Percentiles rank a stretch among this genome's conserved stretches.
These are phyloP conservation scores for Benitochromis conjunctus DNA, from an alignment of 2,113 vertebrate species.

Conservation along the genomic window DNA sequence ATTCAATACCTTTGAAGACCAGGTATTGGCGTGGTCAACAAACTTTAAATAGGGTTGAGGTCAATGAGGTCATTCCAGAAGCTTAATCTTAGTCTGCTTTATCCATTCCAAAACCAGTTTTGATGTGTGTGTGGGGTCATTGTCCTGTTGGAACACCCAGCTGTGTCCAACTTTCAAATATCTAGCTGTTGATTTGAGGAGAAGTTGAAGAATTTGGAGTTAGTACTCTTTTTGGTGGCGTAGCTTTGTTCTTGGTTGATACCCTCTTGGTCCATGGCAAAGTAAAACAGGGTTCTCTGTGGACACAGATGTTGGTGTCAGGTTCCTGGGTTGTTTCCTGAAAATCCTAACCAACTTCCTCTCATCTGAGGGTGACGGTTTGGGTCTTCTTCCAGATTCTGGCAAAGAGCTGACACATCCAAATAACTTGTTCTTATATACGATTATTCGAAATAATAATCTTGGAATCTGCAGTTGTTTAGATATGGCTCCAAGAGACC, in stretches of 20 bases:
- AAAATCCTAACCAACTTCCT: background rate
- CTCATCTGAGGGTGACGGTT: background rate
- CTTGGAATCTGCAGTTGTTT: background rate
- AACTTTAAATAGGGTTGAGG: background rate
- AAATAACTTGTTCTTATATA: background rate
- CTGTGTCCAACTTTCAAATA: background rate
- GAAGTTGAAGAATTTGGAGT: background rate
- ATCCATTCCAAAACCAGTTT: background rate
- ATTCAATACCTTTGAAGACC: background rate
- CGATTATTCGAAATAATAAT: background rate
- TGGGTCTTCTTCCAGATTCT: background rate
- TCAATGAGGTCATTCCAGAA: background rate
- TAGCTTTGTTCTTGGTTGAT: background rate
- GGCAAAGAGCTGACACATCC: background rate
- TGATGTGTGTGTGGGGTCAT: background rate
- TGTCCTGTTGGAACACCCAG: background rate
- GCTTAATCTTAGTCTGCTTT: background rate
- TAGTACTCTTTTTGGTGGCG: background rate
- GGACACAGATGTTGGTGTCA: background rate
- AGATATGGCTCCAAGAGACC: background rate
- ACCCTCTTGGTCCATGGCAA: background rate
- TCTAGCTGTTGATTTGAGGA: too few relatives aligned
- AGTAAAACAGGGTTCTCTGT: background rate
- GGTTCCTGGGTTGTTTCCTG: background rate
- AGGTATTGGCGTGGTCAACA: background rate